Conservation (phyloP, 2,888 invertebrate genomes). For the Branchipolynoe longqiensis region DNA sequence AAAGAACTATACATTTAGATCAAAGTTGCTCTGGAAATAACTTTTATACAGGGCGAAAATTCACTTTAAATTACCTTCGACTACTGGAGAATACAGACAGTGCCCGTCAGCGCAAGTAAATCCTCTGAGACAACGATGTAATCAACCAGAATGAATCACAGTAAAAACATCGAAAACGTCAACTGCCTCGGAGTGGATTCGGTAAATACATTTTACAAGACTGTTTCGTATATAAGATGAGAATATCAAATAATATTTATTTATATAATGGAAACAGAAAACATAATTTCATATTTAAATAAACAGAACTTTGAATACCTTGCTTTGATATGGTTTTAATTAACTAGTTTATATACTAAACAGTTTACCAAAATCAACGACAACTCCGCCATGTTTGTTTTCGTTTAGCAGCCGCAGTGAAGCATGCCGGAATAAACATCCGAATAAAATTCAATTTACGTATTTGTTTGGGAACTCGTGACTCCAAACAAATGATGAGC, state of each 20-base stretch:
- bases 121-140: too few relatives aligned
- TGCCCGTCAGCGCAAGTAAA: too few relatives aligned
- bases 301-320: not conserved
- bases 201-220: not conserved
- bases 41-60: too few relatives aligned
- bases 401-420: not conserved
- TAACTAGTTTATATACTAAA: constrained; percentile 20
- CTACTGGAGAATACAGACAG: too few relatives aligned
- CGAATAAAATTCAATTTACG: not conserved
- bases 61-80: too few relatives aligned
- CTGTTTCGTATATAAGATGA: not conserved
- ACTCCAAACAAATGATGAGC: not conserved
- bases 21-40: too few relatives aligned
- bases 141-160: too few relatives aligned
- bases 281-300: not conserved
- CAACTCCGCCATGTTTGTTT: constrained; percentile 4
- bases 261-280: not conserved
- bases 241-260: not conserved
- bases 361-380: not conserved
- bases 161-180: constrained; percentile 37
- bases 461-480: not conserved
- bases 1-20: too few relatives aligned
- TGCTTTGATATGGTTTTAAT: not conserved
- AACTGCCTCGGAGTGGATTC: constrained; percentile 14
- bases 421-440: not conserved